These are phyloP conservation scores for Astyanax mexicanus DNA, from an alignment of 2,797 vertebrate genomes.

Conservation along the genomic window DNA sequence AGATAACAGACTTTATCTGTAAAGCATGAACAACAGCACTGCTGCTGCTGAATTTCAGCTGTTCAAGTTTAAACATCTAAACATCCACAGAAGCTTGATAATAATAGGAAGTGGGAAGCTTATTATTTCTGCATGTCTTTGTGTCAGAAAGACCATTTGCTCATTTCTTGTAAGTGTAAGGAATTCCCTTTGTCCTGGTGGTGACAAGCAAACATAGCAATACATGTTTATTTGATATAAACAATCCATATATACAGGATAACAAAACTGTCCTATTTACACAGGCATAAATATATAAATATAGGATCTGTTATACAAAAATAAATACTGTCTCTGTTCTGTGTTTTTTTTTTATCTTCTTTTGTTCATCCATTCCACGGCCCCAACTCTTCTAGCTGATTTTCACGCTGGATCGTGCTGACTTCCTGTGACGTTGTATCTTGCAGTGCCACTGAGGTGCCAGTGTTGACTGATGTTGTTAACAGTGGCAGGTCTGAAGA, in stretches of 20 bases:
- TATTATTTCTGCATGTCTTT: constrained; percentile 35
- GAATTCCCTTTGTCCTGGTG: constrained; percentile 55
- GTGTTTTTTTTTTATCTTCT: constrained; percentile 67
- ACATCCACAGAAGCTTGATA: constrained; percentile 22
- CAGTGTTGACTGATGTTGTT: constrained; percentile 80
- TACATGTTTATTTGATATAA: constrained; percentile 76
- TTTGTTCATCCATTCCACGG: constrained; percentile 71
- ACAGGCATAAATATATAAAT: constrained; percentile 99
- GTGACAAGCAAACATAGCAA: constrained; percentile 56
- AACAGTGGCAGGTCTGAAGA: constrained; percentile 79
- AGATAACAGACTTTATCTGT: background rate
- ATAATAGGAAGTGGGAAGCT: constrained; percentile 23
- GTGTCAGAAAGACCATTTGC: constrained; percentile 4
- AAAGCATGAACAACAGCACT: constrained; percentile 14
- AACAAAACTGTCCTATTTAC: constrained; percentile 92
- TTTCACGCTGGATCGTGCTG: constrained; percentile 68
- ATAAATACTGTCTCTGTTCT: constrained; percentile 91
- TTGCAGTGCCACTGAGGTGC: constrained; percentile 68
- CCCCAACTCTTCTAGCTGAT: constrained; percentile 57
- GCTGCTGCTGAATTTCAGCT: constrained; percentile 23
- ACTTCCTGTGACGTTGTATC: constrained; percentile 72
- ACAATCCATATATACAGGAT: constrained; percentile 82
- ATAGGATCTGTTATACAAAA: constrained; percentile 94
- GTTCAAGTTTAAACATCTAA: constrained; percentile 2
- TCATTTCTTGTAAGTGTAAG: constrained; percentile 4